phyloP scores from a whole-genome alignment of 2,888 invertebrate species.

The Stramonita haemastoma region DNA sequence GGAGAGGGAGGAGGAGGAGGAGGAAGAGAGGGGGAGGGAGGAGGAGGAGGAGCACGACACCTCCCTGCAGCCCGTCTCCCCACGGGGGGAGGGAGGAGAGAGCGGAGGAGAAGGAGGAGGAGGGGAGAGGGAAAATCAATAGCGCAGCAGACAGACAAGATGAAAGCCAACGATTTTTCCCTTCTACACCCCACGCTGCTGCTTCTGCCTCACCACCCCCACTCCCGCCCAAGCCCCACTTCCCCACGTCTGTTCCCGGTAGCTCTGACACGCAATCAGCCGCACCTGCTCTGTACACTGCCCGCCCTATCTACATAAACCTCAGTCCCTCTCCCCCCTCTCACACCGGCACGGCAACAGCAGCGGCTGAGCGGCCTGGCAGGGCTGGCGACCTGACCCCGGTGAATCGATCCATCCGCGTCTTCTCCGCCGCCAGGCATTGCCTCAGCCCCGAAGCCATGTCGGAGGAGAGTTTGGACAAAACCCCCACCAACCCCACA shows the following conservation, averaged over 20 bases:
- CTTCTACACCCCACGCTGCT: background rate
- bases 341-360: background rate
- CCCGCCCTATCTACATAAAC: constrained; percentile 46
- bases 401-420: background rate
- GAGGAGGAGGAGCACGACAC: background rate
- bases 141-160: constrained; percentile 34
- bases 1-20: background rate
- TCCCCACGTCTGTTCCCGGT: background rate
- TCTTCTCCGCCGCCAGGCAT: background rate
- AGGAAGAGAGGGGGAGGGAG: background rate
- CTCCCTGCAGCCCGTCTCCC: background rate
- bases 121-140: constrained; percentile 34
- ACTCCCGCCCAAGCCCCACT: background rate
- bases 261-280: background rate
- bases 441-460: constrained; percentile 19
- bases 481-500: constrained; percentile 40
- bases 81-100: background rate
- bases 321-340: constrained; percentile 24
- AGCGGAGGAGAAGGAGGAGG: background rate
- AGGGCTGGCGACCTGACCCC: background rate
- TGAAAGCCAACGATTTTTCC: constrained; percentile 35
- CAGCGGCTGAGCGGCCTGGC: background rate
- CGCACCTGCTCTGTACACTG: constrained; percentile 38
- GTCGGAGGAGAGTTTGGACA: constrained; percentile 42
- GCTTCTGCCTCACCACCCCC: background rate